Base-by-base conservation (phyloP, 1,140 invertebrate species). In the Bombus ignitus region DNA sequence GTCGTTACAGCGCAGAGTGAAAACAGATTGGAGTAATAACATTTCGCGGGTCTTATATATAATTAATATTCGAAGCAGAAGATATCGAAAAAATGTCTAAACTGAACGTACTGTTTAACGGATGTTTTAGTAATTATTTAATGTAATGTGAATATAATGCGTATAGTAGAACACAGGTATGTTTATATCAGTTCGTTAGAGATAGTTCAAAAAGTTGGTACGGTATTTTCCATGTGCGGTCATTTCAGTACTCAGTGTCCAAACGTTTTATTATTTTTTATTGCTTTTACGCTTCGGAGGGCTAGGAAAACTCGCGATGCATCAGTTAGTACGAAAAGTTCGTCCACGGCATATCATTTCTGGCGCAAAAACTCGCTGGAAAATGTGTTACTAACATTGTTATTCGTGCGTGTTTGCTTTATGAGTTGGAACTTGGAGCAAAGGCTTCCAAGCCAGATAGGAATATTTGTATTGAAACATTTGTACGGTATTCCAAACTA, bases 341-440 rank as follows among this genome's bases (percentile, higher is more conserved):
- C 1, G 68, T 70, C 3, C 68, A 18, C 68, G 68, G 12, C 37
- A 13, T 71, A 71, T 39, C 68, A 39, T 71, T 39, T 71, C 25
- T 25, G 68, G 9, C 2, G 25, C 10, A 71, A 39, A 71, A 70
- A 28, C 68, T 13, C 68, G 22, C 32, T 25, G 68, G 35, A 28
- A 70, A 70, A 28, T 39, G 25, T 39, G 68, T 25, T 39, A 37
- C 35, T 39, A 71, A 71, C 68, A 71, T 71, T 39, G 68, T 71
- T 71, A 71, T 28, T 71, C 37, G 68, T 39, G 37, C 66, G 8
- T 71, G 37, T 71, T 71, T 71, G 68, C 68, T 39, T 71, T 71
- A 39, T 28, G 37, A 39, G 68, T 39, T 39, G 22, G 28, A 71
- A 71, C 25, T 39, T 71, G 35, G 3, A 12, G 18, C 66, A 37